These are phyloP conservation scores for Eretmochelys imbricata DNA, from an alignment of 2,113 vertebrate species.

Conservation along the genomic window DNA sequence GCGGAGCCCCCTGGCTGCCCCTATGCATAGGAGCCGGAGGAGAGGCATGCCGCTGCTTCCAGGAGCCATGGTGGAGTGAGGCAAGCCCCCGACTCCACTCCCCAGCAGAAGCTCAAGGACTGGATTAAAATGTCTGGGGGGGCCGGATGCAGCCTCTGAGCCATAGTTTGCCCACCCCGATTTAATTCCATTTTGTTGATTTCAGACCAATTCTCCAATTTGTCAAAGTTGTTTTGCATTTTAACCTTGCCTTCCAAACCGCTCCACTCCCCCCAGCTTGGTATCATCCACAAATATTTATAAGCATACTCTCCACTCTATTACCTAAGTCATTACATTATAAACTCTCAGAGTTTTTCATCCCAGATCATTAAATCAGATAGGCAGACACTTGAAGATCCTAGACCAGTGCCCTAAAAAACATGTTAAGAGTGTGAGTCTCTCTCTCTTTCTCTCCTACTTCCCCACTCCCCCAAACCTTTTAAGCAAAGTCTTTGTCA, in stretches of 20 bases:
- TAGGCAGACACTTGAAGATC: neutral
- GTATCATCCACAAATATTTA: neutral
- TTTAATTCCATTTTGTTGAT: neutral
- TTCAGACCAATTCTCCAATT: neutral
- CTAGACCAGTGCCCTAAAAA: neutral
- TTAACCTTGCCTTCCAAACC: neutral
- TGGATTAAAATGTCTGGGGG: no score
- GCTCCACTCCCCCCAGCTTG: neutral
- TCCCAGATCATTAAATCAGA: neutral
- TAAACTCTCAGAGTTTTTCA: neutral
- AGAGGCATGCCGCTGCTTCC: no score
- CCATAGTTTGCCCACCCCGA: no score
- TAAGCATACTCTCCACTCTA: neutral
- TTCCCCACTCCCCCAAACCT: neutral
- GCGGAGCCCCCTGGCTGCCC: no score
- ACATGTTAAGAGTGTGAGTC: neutral
- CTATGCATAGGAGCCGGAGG: no score
- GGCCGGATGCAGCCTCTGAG: no score
- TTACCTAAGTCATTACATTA: neutral
- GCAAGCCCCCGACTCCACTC: no score
- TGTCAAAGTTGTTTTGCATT: neutral
- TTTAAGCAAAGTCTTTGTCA: neutral
- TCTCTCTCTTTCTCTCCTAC: neutral
- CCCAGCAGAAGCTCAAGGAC: no score
- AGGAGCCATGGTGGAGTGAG: no score